A percentile compares a stretch with the other conserved stretches of the same genome.
phyloP scores from a whole-genome alignment of 2,113 vertebrate genomes.

The Hyla sarda region DNA sequence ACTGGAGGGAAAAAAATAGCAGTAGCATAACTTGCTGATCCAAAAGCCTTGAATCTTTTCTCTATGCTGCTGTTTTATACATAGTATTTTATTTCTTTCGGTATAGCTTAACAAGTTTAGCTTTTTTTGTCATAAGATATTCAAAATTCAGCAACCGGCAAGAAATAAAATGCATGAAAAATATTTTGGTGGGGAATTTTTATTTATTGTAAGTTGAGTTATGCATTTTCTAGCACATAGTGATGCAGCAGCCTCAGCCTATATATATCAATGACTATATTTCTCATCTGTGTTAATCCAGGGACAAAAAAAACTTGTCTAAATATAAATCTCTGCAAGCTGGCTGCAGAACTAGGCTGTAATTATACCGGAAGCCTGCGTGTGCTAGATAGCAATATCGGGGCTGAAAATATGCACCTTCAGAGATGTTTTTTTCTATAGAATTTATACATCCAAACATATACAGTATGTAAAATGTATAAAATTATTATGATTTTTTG shows the following conservation, averaged over 20 bases:
- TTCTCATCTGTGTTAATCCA: conserved; percentile 41
- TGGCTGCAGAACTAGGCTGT: conserved; percentile 18
- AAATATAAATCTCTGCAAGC: conserved; percentile 1
- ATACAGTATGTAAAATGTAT: too few relatives aligned
- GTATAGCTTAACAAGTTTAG: not conserved
- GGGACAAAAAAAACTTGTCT: not conserved
- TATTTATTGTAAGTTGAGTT: conserved; percentile 17
- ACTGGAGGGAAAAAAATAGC: not conserved
- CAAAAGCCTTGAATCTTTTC: not conserved
- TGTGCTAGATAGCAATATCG: conserved; percentile 4
- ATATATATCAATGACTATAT: conserved; percentile 44
- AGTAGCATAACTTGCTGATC: not conserved
- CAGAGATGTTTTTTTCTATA: not conserved
- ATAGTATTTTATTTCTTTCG: not conserved
- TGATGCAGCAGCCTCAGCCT: not conserved
- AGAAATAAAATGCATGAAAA: conserved; percentile 1
- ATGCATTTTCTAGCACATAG: conserved; percentile 11
- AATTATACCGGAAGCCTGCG: not conserved
- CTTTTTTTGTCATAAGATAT: not conserved
- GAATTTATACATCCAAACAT: not conserved
- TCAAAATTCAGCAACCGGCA: not conserved
- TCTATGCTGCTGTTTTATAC: not conserved
- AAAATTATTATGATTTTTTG: too few relatives aligned
- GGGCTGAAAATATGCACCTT: not conserved
- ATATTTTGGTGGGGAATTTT: not conserved